Evolutionary conservation across 1,140 invertebrate genomes (phyloP).

Genomic region (Schmidtea mediterranea): DNA sequence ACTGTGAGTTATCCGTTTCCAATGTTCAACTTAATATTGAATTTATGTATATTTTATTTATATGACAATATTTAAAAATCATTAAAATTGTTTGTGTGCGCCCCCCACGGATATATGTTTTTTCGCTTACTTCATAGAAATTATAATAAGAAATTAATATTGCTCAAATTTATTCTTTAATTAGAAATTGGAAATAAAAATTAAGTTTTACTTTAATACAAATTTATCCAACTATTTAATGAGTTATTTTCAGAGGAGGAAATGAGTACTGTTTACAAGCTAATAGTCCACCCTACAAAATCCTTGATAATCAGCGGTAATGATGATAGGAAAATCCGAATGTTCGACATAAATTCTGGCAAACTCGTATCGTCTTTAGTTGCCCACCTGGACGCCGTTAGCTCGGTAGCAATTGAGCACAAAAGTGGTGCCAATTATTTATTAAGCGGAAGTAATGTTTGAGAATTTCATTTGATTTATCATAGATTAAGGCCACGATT

Average conservation of each 20-base stretch:
- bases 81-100: too few species aligned
- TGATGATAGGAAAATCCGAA: constrained; percentile 85
- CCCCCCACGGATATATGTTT: too few species aligned
- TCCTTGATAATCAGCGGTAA: constrained; percentile 80
- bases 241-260: constrained; percentile 16
- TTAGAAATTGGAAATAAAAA: too few species aligned
- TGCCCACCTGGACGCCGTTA: constrained; percentile 89
- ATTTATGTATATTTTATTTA: too few species aligned
- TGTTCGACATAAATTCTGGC: constrained; percentile 84
- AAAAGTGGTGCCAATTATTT: constrained; percentile 89
- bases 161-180: too few species aligned
- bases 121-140: too few species aligned
- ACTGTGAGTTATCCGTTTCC: too few species aligned
- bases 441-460: constrained; percentile 37
- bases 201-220: too few species aligned
- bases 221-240: too few species aligned
- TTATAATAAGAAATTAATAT: too few species aligned
- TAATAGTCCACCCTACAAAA: constrained; percentile 78
- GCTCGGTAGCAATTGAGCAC: constrained; percentile 82
- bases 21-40: too few species aligned
- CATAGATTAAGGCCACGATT: constrained; percentile 55
- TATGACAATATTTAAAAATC: too few species aligned
- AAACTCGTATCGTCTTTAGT: constrained; percentile 56
- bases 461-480: constrained; percentile 8
- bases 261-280: constrained; percentile 44